A percentile compares a stretch with the other conserved stretches of the same genome.
Conservation (phyloP, 2,888 invertebrate species). For the Mantis religiosa region DNA sequence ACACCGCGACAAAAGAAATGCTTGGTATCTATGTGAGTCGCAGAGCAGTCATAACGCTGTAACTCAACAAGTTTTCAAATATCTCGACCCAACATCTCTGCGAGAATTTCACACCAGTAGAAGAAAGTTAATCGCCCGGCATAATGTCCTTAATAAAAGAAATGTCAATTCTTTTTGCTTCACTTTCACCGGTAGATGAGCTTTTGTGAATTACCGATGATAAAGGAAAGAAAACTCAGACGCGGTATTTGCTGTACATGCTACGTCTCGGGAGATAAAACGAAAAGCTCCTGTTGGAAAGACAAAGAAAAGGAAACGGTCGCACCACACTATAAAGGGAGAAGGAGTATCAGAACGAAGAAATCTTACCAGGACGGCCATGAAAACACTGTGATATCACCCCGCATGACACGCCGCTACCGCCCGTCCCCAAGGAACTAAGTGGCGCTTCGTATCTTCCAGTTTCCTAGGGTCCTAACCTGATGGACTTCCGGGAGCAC, state of each 20-base stretch:
- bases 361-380: constrained; percentile 1
- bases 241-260: not conserved
- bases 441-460: constrained; percentile 4
- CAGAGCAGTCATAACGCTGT: not conserved
- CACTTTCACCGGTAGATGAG: not conserved
- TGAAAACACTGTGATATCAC: constrained; percentile 7
- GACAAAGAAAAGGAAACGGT: constrained; percentile 6
- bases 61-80: not conserved
- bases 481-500: constrained; percentile 10
- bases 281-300: not conserved
- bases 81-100: not conserved
- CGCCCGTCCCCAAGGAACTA: constrained; percentile 9
- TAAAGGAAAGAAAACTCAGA: not conserved
- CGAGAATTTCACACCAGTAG: not conserved
- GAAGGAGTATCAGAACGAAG: not conserved
- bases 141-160: not conserved
- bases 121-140: not conserved
- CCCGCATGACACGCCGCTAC: not conserved
- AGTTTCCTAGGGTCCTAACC: constrained; percentile 13
- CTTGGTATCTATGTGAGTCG: too few relatives aligned
- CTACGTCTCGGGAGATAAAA: not conserved
- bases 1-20: too few relatives aligned
- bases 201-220: not conserved
- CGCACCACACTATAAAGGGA: not conserved
- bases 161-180: not conserved